Base-by-base conservation (phyloP, 2,888 invertebrate species). In the Pandemis heparana region DNA sequence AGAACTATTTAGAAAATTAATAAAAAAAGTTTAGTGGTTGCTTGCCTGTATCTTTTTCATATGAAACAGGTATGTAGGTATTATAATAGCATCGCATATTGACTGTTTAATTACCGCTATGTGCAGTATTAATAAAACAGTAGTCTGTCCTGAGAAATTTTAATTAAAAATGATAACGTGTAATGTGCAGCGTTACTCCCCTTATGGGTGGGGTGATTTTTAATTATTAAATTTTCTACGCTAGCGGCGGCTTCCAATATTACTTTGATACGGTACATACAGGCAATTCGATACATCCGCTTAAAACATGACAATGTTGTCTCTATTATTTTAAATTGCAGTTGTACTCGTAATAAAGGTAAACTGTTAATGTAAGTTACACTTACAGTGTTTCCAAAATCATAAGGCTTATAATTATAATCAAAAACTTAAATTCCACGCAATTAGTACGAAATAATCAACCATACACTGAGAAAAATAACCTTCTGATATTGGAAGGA, bases 211-310 rank as follows among this genome's bases (percentile, higher is more conserved):
- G 92, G 93, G 93, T 90, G 92, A 91, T 92, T 94, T 94, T 94
- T 92, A 92, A 93, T 94, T 92, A 93, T 93, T 92, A 92, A 92
- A 92, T 90, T 91, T 87, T 92, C 90, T 91, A 90, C 91, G 90
- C 92, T 88, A 83, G 77, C 85, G 87, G 89, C 89, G 85, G 85
- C 84, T 82, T 87, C 83, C 89, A 82, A 90, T 91, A 90, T 89
- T 89, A 86, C 90, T 89, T 89, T 89, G 90, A 90, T 89, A 88
- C 85, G 86, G 83, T 79, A 82, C 78, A 78, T 43, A 18, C 48
- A 32, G 48, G 39, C 9, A 38, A 46, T 56, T 59, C 56, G n/a
- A 48, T 59, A 48, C 63, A 32, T 65, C 51, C 48, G 48, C 68
- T 69, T 68, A 60, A 60, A 18, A 60, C 14, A 60, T 60, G 39